phyloP scores from a whole-genome alignment of 2,888 invertebrate genomes.

The Ramazzottius varieornatus region DNA sequence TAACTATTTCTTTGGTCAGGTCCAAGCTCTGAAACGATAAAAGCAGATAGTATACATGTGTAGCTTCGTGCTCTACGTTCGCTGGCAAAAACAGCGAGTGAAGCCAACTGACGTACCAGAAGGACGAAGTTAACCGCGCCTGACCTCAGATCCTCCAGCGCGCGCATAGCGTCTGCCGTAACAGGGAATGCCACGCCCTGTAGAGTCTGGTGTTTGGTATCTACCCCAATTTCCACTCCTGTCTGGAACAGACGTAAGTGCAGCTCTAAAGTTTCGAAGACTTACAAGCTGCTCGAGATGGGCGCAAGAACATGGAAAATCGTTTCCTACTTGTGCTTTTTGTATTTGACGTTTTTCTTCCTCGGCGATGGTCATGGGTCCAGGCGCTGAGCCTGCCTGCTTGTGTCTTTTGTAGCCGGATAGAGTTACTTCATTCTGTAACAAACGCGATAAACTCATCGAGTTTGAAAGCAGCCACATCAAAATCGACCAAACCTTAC shows the following conservation, averaged over 20 bases:
- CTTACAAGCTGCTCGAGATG: too few relatives aligned
- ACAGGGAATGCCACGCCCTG: slow-evolving; percentile 69
- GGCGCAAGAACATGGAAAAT: too few relatives aligned
- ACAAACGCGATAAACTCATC: slow-evolving; percentile 4
- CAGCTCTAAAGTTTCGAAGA: too few relatives aligned
- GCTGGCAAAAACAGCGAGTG: too few relatives aligned
- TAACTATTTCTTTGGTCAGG: slow-evolving; percentile 57
- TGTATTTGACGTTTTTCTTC: slow-evolving; percentile 54
- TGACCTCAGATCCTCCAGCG: slow-evolving; percentile 41
- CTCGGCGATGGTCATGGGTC: slow-evolving; percentile 61
- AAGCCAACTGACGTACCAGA: slow-evolving; percentile 39
- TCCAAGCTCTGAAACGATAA: slow-evolving; percentile 30
- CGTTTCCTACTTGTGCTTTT: slow-evolving; percentile 34
- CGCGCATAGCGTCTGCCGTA: slow-evolving; percentile 45
- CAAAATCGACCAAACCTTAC: too few relatives aligned
- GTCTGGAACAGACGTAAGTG: slow-evolving; percentile 11
- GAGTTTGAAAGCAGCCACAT: too few relatives aligned
- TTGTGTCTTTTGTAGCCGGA: slow-evolving; percentile 55
- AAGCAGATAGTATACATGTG: too few relatives aligned
- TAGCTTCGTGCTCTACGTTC: too few relatives aligned
- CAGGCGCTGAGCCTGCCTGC: slow-evolving; percentile 48
- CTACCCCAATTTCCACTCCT: slow-evolving; percentile 36
- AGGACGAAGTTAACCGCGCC: slow-evolving; percentile 66
- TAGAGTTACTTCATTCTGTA: slow-evolving; percentile 47
- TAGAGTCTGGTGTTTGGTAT: slow-evolving; percentile 60